These are phyloP conservation scores for Dicyrtomina minuta DNA, from an alignment of 2,888 invertebrate genomes.

Conservation along the genomic window DNA sequence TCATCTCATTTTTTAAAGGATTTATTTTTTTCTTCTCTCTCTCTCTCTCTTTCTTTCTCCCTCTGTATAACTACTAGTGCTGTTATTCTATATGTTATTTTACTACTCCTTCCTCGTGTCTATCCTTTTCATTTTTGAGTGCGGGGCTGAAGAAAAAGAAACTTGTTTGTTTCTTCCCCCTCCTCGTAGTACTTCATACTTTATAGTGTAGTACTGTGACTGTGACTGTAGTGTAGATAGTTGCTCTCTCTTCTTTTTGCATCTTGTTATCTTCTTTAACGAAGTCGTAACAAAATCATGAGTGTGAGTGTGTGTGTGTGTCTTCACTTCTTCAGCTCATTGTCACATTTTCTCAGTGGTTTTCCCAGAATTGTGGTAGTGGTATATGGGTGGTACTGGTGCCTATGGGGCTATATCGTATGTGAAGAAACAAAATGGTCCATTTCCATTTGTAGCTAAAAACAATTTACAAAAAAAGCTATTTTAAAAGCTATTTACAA, in stretches of 20 bases:
- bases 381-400: too few relatives aligned
- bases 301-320: neutral
- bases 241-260: slow-evolving; percentile 3
- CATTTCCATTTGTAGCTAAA: too few relatives aligned
- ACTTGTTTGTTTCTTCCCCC: slow-evolving; percentile 32
- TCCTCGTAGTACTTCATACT: too few relatives aligned
- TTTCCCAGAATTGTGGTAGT: neutral
- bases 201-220: too few relatives aligned
- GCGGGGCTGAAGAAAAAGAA: slow-evolving; percentile 16
- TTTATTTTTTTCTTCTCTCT: slow-evolving; percentile 29
- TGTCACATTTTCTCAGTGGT: neutral
- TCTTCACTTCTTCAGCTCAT: too few relatives aligned
- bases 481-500: too few relatives aligned
- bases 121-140: neutral
- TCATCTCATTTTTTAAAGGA: slow-evolving; percentile 48
- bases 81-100: too few relatives aligned
- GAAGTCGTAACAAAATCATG: neutral
- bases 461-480: too few relatives aligned
- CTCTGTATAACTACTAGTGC: neutral
- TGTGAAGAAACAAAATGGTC: too few relatives aligned
- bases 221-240: too few relatives aligned
- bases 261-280: slow-evolving; percentile 31
- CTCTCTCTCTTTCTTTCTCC: neutral
- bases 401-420: too few relatives aligned
- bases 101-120: neutral